Percentiles rank a stretch among this genome's conserved stretches.
phyloP scores from a whole-genome alignment of 2,797 vertebrate species.

The Rhinogobio ventralis region DNA sequence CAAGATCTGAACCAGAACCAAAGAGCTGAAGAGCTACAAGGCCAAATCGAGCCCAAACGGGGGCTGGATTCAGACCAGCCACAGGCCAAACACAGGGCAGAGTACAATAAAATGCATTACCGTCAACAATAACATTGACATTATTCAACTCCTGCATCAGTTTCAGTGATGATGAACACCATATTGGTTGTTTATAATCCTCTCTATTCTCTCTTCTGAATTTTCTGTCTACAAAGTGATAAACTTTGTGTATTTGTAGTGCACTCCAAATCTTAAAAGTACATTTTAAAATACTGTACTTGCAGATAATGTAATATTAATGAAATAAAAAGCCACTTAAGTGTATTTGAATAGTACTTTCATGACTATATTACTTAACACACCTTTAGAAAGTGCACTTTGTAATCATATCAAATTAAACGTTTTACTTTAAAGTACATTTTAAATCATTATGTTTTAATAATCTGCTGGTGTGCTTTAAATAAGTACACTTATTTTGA shows the following conservation, averaged over 20 bases:
- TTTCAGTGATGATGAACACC: background rate
- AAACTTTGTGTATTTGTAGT: background rate
- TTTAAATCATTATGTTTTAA: background rate
- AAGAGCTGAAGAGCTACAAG: constrained; percentile 26
- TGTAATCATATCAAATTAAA: background rate
- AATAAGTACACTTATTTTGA: background rate
- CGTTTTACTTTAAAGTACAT: background rate
- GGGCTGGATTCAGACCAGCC: constrained; percentile 20
- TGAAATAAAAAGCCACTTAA: background rate
- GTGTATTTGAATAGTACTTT: background rate
- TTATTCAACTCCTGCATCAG: constrained; percentile 37
- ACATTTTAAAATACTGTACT: background rate
- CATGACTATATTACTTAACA: background rate
- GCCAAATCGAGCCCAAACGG: constrained; percentile 9
- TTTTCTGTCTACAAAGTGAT: background rate
- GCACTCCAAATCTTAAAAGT: background rate
- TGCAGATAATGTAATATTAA: background rate
- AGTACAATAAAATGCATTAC: constrained; percentile 1
- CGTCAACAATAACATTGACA: background rate
- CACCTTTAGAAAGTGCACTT: background rate
- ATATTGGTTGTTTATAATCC: background rate
- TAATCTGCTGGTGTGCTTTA: background rate
- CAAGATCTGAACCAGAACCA: constrained; percentile 54
- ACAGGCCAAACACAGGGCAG: constrained; percentile 14
- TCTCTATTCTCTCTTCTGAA: background rate